Percentiles rank a stretch among this genome's conserved stretches.
phyloP scores from a whole-genome alignment of 1,140 invertebrate species.

The Papilio polytes region DNA sequence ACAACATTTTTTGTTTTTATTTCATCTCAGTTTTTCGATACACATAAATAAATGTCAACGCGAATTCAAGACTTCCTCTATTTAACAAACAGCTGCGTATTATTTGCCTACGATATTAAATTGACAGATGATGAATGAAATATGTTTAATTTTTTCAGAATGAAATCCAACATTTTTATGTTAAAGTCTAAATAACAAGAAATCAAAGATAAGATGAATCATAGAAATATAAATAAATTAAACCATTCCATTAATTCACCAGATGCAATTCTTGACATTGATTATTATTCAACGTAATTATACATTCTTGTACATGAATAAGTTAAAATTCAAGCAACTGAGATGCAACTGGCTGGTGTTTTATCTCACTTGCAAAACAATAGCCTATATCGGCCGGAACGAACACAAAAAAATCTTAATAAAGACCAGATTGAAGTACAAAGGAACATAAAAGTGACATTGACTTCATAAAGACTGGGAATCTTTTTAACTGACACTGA shows the following conservation, averaged over 20 bases:
- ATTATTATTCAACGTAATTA: constrained; percentile 24
- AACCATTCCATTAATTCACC: constrained; percentile 2
- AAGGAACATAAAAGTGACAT: constrained; percentile 37
- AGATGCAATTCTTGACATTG: neutral
- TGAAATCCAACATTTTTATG: neutral
- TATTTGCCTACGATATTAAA: neutral
- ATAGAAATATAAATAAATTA: neutral
- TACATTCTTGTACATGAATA: constrained; percentile 20
- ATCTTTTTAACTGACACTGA: constrained; percentile 30
- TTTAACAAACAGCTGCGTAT: constrained; percentile 19
- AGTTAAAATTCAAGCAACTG: constrained; percentile 27
- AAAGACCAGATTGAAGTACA: constrained; percentile 22
- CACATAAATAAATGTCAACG: constrained; percentile 58
- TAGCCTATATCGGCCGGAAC: neutral
- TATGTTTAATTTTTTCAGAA: neutral
- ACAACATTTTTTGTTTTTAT: constrained; percentile 61
- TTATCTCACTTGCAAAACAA: constrained; percentile 30
- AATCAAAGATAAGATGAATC: neutral
- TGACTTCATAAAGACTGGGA: constrained; percentile 15
- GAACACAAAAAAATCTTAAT: constrained; percentile 29
- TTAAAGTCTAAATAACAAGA: neutral
- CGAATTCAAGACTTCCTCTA: constrained; percentile 24
- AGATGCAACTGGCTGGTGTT: constrained; percentile 7
- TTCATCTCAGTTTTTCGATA: constrained; percentile 50
- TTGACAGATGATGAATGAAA: neutral